Percentiles rank a stretch among this genome's conserved stretches.
These are phyloP conservation scores for Arctocebus calabarensis DNA, from an alignment of 2,797 vertebrate species.

Conservation along the genomic window DNA sequence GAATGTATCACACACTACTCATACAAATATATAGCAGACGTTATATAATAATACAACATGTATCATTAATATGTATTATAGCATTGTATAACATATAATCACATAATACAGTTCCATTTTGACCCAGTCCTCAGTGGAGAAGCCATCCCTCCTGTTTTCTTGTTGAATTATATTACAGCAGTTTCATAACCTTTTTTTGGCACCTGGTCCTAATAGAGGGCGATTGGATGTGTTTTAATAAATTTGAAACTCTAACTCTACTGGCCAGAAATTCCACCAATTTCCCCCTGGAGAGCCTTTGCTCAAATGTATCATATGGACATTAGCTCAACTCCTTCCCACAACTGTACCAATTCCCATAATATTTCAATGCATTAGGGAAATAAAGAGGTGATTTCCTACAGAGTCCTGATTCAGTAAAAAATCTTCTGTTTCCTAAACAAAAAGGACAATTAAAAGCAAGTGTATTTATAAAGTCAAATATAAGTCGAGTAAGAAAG, in stretches of 20 bases:
- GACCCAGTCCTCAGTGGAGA: neutral
- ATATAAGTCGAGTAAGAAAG: neutral
- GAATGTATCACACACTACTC: neutral
- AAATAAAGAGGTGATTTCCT: neutral
- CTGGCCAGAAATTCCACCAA: neutral
- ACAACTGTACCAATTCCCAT: neutral
- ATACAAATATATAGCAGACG: neutral
- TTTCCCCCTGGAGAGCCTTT: neutral
- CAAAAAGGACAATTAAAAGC: neutral
- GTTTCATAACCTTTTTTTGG: conserved; percentile 11
- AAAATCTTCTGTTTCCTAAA: conserved; percentile 1
- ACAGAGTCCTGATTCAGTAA: neutral
- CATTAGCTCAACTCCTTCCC: neutral
- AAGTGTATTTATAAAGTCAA: neutral
- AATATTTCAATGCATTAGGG: neutral
- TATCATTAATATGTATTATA: neutral
- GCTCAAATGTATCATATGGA: neutral
- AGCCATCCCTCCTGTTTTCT: neutral
- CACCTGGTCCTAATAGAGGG: neutral
- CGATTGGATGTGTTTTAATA: neutral
- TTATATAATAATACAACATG: neutral
- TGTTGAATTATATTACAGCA: conserved; percentile 29
- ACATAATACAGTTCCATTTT: neutral
- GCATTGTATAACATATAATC: neutral
- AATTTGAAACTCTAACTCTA: neutral